Conservation (phyloP, 2,797 vertebrate species). For the Dromococcyx pavoninus region DNA sequence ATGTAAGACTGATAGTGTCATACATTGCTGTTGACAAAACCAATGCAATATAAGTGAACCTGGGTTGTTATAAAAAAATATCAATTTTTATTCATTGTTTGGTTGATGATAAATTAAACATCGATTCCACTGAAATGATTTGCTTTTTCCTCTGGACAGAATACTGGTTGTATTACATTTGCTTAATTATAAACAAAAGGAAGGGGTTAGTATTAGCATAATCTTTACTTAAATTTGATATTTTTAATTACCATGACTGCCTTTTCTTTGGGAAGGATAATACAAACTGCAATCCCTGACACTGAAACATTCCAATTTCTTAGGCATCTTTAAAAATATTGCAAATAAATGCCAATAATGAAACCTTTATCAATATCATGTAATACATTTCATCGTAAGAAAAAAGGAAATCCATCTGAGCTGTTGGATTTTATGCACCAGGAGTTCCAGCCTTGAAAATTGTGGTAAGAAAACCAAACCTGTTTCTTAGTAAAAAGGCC, state of each 20-base stretch:
- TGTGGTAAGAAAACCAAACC: background rate
- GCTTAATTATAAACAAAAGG: background rate
- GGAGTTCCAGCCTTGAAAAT: background rate
- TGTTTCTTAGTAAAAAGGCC: background rate
- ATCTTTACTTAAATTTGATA: background rate
- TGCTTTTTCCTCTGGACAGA: background rate
- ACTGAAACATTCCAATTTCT: background rate
- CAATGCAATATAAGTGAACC: background rate
- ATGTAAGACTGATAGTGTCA: background rate
- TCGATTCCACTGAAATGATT: background rate
- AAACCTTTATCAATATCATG: background rate
- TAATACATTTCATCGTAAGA: background rate
- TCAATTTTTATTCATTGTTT: background rate
- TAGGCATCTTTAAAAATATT: background rate
- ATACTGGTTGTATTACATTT: background rate
- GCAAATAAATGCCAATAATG: background rate
- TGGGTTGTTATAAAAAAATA: background rate
- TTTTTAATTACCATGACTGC: background rate
- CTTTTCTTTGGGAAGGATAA: background rate
- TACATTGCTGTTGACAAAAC: background rate
- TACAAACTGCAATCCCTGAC: background rate
- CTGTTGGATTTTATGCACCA: background rate
- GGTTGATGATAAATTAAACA: background rate
- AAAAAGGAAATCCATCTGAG: background rate
- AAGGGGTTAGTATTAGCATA: background rate